Conservation (phyloP, 2,888 invertebrate genomes). For the Callimorpha dominula region DNA sequence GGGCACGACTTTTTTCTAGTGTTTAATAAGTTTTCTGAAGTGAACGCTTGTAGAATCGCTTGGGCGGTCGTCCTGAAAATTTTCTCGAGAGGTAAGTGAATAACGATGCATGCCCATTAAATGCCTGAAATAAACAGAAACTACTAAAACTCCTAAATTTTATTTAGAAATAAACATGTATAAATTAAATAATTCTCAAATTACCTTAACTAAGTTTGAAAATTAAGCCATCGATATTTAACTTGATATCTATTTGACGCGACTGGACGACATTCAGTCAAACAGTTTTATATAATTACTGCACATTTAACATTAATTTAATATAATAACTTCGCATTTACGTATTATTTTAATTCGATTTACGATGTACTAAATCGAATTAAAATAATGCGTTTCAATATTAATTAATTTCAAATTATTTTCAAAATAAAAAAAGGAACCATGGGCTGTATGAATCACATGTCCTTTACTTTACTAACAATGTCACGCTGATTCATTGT, state of each 20-base stretch:
- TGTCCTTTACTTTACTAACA: too few relatives aligned
- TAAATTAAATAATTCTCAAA: background rate
- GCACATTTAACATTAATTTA: background rate
- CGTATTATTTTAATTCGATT: too few relatives aligned
- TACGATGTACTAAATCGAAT: too few relatives aligned
- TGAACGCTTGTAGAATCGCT: conserved; percentile 68
- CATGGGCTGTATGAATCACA: background rate
- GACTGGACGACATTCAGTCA: background rate
- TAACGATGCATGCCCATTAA: background rate
- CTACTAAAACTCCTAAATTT: background rate
- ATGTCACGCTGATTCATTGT: too few relatives aligned
- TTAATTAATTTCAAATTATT: too few relatives aligned
- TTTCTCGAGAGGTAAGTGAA: conserved; percentile 71
- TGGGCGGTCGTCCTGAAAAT: conserved; percentile 74
- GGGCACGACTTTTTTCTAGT: conserved; percentile 56
- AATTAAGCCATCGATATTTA: background rate
- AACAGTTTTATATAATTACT: background rate
- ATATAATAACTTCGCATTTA: background rate
- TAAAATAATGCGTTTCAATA: too few relatives aligned
- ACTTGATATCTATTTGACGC: background rate
- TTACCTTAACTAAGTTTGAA: background rate
- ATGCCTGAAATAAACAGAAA: background rate
- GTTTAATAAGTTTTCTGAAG: conserved; percentile 77
- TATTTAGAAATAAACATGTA: background rate
- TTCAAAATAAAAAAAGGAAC: too few relatives aligned